Evolutionary conservation across 2,113 vertebrate genomes (phyloP), one percentile per base, ranked within the genome.

Genomic region (Hemibagrus wyckioides): DNA sequence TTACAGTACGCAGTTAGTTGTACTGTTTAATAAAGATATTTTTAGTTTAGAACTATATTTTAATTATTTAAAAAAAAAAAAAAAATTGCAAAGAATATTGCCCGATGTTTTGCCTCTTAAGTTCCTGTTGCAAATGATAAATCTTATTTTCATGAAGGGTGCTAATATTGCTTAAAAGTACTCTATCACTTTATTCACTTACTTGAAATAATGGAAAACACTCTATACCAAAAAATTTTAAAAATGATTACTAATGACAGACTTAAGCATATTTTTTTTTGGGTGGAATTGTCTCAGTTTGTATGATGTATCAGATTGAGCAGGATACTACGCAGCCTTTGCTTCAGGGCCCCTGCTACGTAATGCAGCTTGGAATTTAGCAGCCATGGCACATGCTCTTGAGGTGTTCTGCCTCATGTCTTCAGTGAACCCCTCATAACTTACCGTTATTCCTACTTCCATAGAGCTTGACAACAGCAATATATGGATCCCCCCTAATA

Each of bases 401-500:
- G 86, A 90, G 89, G 89, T 91, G 84, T 84, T 91, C 88, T 93
- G 82, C 90, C 85, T 92, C 90, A 50, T 93, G 91, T 94, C 80
- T 93, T 90, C 87, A 85, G 90, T 94, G 93, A 91, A 90, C 87
- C 89, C 92, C 86, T 94, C 90, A 92, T 95, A 95, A 95, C 92
- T 91, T 95, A 91, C 93, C 88, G 89, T 95, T 95, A 94, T 95
- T 93, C 93, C 91, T 94, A 94, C 96, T 71, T 83, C 91, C 65
- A 86, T 92, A 97, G 97, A 97, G 92, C 96, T 97, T 90, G 97
- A 96, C 71, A 96, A 96, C 92, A 97, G 91, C 94, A 97, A 95
- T 94, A 97, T 98, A 96, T 99, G 98, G 98, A 97, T 97, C 82
- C 97, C 98, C 89, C 93, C 97, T n/a, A 97, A 97, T 52, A 95